These are phyloP conservation scores for Aplocera efformata DNA, from an alignment of 2,888 invertebrate species.

Conservation along the genomic window DNA sequence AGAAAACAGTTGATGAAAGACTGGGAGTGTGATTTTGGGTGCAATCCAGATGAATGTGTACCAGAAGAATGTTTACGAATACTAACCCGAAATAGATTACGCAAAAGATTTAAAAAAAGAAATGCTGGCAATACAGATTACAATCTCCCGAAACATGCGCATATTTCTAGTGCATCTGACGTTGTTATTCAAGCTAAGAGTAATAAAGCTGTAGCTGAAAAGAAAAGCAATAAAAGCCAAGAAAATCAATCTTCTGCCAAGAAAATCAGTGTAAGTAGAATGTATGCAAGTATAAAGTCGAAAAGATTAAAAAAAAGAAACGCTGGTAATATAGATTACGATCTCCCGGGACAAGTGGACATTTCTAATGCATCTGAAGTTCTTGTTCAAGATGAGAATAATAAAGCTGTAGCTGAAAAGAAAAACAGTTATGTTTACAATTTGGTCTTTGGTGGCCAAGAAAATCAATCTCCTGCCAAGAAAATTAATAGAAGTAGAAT, in stretches of 20 bases:
- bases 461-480: too few species aligned
- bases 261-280: too few species aligned
- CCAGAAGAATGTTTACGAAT: conserved; percentile 40
- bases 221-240: conserved; percentile 6
- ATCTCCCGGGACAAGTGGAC: background rate
- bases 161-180: conserved; percentile 2
- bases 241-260: too few species aligned
- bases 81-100: conserved; percentile 20
- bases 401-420: conserved; percentile 2
- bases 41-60: conserved; percentile 35
- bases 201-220: conserved; percentile 1
- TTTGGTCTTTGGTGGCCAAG: too few species aligned
- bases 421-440: too few species aligned
- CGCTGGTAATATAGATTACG: background rate
- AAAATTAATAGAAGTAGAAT: too few species aligned
- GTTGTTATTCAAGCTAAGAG: conserved; percentile 6
- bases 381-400: conserved; percentile 6
- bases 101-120: conserved; percentile 2
- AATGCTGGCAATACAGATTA: background rate
- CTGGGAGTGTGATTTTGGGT: conserved; percentile 38
- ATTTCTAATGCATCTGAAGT: conserved; percentile 2
- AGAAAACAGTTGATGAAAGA: conserved; percentile 30
- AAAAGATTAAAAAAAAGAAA: background rate
- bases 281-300: conserved; percentile 35
- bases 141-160: background rate